These are phyloP conservation scores for Plutomurus gul DNA, from an alignment of 1,140 invertebrate species.

Conservation along the genomic window DNA sequence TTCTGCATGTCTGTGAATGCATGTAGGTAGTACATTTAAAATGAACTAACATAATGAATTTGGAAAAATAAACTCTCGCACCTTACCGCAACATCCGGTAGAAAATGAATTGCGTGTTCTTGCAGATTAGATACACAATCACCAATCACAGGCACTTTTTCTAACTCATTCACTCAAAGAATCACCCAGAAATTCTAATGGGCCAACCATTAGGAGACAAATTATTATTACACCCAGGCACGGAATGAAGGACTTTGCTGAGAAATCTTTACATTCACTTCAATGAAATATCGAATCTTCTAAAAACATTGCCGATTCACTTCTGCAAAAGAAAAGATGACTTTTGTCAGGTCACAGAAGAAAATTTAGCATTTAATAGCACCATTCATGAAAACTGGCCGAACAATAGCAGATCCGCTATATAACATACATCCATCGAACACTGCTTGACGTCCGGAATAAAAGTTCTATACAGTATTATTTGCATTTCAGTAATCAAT, in stretches of 20 bases:
- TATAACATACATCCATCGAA: too few relatives aligned
- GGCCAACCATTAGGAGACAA: background rate
- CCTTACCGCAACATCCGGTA: conserved; percentile 2
- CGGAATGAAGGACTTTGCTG: background rate
- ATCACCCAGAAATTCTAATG: background rate
- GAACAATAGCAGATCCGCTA: too few relatives aligned
- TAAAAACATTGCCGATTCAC: background rate
- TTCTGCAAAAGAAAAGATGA: background rate
- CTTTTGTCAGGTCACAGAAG: too few relatives aligned
- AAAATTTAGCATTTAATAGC: too few relatives aligned
- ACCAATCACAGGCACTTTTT: conserved; percentile 9
- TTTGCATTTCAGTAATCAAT: too few relatives aligned
- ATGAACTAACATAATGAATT: too few relatives aligned
- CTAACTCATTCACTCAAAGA: background rate
- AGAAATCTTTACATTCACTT: background rate
- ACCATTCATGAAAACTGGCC: too few relatives aligned
- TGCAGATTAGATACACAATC: background rate
- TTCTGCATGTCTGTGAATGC: background rate
- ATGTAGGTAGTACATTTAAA: background rate
- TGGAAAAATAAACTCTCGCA: background rate
- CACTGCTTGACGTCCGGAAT: too few relatives aligned
- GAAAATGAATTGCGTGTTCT: background rate
- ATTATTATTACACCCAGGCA: background rate
- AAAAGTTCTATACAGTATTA: too few relatives aligned
- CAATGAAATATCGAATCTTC: background rate